Base-by-base conservation (phyloP, 2,113 vertebrate genomes). In the Canis aureus region DNA sequence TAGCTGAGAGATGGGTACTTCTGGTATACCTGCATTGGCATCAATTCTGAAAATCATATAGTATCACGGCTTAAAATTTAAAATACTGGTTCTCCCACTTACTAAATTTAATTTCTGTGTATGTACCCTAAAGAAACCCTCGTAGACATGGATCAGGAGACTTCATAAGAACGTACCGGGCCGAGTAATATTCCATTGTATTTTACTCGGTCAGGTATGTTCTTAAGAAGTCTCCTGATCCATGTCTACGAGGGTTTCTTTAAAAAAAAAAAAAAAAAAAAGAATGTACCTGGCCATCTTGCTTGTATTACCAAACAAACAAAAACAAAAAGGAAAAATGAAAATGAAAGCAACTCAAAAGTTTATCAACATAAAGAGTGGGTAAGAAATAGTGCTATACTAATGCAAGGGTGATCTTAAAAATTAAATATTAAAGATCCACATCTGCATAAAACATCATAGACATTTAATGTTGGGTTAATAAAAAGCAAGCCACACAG, bases 281-380 rank as follows among this genome's bases (percentile, higher is more conserved):
- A 43, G 43, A 81, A 66, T 23, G 17, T 23, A 38, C 6, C 29
- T 74, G 13, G 8, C 5, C 3, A n/a, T 60, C 35, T 74, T 74
- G 6, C 25, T 97, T 67, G 55, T 80, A 60, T 2, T 69, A 78
- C 6, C 10, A 78, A 23, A 59, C 3, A 55, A 49, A 57, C 22
- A 93, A 19, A 25, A 94, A 32, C 43, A 60, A 69, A 69, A 57
- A 1, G 29, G 5, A 93, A 76, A 79, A 89, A 67, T 9, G 22
- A 73, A 97, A 87, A 92, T 53, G 3, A 53, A 76, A 92, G 27
- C n/a, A 95, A 64, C 22, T 71, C 53, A 89, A 95, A 84, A 25
- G 2, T 38, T 89, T 80, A 55, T 15, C 5, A 89, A 43, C 11
- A 35, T 7, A 76, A 79, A 64, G 69, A 79, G 15, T 49, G 35